Evolutionary conservation across 2,797 vertebrate species (phyloP), one percentile per base, ranked within the genome.

Genomic region (Chanos chanos): DNA sequence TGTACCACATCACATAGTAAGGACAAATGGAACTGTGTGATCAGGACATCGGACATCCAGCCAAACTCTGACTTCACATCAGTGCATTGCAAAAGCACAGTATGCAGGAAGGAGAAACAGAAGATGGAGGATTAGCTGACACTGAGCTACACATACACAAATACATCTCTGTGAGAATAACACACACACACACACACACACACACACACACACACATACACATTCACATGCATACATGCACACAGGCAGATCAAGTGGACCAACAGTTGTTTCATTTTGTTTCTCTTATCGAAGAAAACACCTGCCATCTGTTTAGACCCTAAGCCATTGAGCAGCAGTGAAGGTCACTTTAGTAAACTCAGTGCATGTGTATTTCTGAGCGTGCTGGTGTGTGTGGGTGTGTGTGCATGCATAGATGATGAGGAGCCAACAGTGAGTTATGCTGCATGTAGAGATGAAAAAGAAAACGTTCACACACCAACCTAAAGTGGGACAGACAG

Each of bases 241-340:
- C 24, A 10, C 44, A n/a, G 4, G 8, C 1, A 60, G 22, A n/a
- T n/a, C n/a, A n/a, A n/a, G n/a, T n/a, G n/a, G n/a, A n/a, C n/a
- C n/a, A n/a, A n/a, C n/a, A 30, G 21, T 50, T 40, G 25, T 15
- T 61, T 25, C 52, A 71, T 51, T 48, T 19, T 54, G 7, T 16
- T 25, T 16, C 37, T 64, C 65, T 77, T 77, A 72, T 74, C 75
- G 55, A 22, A 47, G 22, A 61, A 64, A 76, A 71, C 71, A 77
- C 65, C 62, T 70, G 68, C 56, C 15, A 18, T 64, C 66, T 52
- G 54, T 44, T 57, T 40, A 45, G 51, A 44, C 27, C 28, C 10
- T 15, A 15, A 47, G 51, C 37, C 24, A 58, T 63, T 64, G 66
- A 36, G 64, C 18, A 5, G 28, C 48, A 39, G 15, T 5, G 18